Base-by-base conservation (phyloP, 92 coral and sea anemone genomes). In the Palythoa caribaeorum region DNA sequence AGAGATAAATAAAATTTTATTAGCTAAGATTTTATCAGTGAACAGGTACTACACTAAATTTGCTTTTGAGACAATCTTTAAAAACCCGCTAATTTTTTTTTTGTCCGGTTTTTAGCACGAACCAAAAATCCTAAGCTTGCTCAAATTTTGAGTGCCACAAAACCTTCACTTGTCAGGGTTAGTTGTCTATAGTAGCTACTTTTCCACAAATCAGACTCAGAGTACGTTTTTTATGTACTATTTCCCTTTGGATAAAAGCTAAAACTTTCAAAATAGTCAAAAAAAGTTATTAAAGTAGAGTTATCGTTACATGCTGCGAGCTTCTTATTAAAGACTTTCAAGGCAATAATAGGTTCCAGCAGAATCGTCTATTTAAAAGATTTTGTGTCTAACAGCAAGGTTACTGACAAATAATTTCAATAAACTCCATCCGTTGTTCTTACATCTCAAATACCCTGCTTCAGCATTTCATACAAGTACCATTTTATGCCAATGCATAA, bases 221-320 rank as follows among this genome's bases (percentile, higher is more conserved):
- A 81, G 19, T 52, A n/a, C 60, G 71, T 15, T 79, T 57, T 37
- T 3, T 60, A 13, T 39, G 60, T 40, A 21, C 75, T 19, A 10
- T n/a, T 50, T 70, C 44, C 10, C 44, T 66, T 80, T 2, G 48
- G 14, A 20, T 39, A 20, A 6, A 81, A 17, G 35, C 38, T 4
- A 81, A 62, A 20, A 51, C 13, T 20, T 48, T 47, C 74, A 69
- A 44, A 48, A 81, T 20, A 66, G 55, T 74, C 35, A 39, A 44
- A 79, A 28, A 81, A 66, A 52, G 70, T 63, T 81, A 81, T 38
- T 66, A 66, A 63, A 48, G 51, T 35, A 28, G 65, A 65, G 60
- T 28, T 65, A 66, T 81, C 73, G 20, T 65, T 10, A n/a, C 86
- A 81, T 65, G 86, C 86, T 81, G 86, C 38, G 86, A 81, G 39